These are phyloP conservation scores for Cichlasoma orientale DNA, from an alignment of 2,797 vertebrate genomes.

Conservation along the genomic window DNA sequence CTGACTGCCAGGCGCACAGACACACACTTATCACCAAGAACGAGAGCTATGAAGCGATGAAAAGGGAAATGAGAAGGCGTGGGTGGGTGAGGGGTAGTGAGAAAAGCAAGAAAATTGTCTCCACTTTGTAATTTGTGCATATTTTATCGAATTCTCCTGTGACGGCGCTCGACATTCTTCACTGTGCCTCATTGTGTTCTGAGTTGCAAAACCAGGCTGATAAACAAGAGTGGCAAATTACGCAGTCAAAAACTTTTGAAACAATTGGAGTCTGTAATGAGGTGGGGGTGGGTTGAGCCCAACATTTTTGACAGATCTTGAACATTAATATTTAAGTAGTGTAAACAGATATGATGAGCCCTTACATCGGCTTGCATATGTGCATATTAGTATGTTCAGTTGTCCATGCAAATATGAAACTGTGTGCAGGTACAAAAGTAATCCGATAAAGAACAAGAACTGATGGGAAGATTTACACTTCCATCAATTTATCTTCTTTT, in stretches of 20 bases:
- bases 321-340: constrained; percentile 76
- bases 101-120: constrained; percentile 48
- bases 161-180: constrained; percentile 61
- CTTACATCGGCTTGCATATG: not conserved
- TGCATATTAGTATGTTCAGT: not conserved
- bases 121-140: constrained; percentile 72
- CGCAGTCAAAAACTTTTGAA: constrained; percentile 67
- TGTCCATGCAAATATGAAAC: not conserved
- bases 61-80: constrained; percentile 52
- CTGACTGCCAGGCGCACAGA: constrained; percentile 55
- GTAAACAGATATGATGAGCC: constrained; percentile 66
- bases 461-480: not conserved
- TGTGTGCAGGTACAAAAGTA: no score
- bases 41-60: constrained; percentile 51
- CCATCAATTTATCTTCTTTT: not conserved
- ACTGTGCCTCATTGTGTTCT: constrained; percentile 56
- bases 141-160: constrained; percentile 70
- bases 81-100: not conserved
- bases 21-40: constrained; percentile 50
- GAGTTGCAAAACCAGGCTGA: constrained; percentile 54
- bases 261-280: constrained; percentile 62
- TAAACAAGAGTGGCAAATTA: constrained; percentile 73
- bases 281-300: constrained; percentile 53
- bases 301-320: constrained; percentile 57
- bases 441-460: no score